Conservation (phyloP, 2,113 vertebrate species). For the Nicator chloris region DNA sequence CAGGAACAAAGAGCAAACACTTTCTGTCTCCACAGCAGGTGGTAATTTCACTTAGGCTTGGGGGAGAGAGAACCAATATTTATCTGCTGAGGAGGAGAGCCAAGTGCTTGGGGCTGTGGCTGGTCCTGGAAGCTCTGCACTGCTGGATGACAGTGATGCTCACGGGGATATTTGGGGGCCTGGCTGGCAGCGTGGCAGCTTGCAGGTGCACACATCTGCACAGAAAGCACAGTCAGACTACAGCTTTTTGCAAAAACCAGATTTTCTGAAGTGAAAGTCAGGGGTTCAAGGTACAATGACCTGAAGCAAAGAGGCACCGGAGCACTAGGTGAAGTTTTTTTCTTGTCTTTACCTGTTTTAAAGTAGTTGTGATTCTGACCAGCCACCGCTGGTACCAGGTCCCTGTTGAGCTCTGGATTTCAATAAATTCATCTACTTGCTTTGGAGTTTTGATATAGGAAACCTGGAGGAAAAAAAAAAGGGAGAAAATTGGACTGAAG, state of each 20-base stretch:
- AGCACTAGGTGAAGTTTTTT: not conserved
- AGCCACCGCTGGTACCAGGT: conserved; percentile 90
- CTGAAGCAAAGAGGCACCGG: not conserved
- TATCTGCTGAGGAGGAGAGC: not conserved
- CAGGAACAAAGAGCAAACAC: not conserved
- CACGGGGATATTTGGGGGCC: not conserved
- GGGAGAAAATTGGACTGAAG: not conserved
- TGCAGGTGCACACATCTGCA: not conserved
- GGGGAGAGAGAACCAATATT: not conserved
- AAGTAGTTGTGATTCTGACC: conserved; percentile 82
- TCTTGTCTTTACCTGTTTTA: conserved; percentile 81
- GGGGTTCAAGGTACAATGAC: not conserved
- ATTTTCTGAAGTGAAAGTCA: not conserved
- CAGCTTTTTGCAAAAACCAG: not conserved
- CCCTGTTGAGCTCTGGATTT: conserved; percentile 92
- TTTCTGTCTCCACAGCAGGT: not conserved
- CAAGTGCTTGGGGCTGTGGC: not conserved
- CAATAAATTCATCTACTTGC: conserved; percentile 92
- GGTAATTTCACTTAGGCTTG: not conserved
- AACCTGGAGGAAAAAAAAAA: conserved; percentile 70
- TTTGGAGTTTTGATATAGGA: conserved; percentile 94
- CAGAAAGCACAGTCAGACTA: not conserved
- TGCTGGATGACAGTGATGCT: not conserved
- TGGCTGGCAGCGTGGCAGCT: not conserved
- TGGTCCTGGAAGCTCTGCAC: not conserved